A percentile compares a stretch with the other conserved stretches of the same genome.
Evolutionary conservation across 2,888 invertebrate species (phyloP).

Genomic region (Tholera decimalis): DNA sequence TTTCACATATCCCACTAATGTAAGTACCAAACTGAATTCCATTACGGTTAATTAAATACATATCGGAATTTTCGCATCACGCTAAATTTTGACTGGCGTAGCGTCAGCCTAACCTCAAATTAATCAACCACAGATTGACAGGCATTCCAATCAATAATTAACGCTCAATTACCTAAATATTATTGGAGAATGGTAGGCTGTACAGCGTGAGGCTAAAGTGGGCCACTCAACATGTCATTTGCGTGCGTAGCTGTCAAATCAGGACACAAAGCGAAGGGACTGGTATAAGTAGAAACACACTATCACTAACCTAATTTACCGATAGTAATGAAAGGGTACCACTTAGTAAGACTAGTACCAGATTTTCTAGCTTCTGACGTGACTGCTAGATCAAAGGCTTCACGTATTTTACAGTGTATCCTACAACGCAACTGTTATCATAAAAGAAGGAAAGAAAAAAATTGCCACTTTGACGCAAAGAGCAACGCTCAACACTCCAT

Average conservation of each 20-base stretch:
- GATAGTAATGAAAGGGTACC: neutral
- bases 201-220: constrained; percentile 16
- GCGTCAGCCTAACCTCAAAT: constrained; percentile 64
- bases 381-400: no score
- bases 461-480: constrained; percentile 39
- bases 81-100: constrained; percentile 47
- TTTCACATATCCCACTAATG: constrained; percentile 11
- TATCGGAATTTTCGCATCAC: constrained; percentile 34
- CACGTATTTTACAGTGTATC: no score
- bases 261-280: constrained; percentile 2
- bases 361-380: no score
- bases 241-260: constrained; percentile 38
- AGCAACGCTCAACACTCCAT: constrained; percentile 52
- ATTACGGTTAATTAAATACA: constrained; percentile 47
- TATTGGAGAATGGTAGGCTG: constrained; percentile 51
- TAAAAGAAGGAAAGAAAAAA: constrained; percentile 14
- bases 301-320: neutral
- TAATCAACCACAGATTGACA: constrained; percentile 71
- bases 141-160: constrained; percentile 66
- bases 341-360: neutral
- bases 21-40: constrained; percentile 35
- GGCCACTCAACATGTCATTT: constrained; percentile 50
- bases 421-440: neutral
- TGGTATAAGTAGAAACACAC: neutral
- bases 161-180: constrained; percentile 68